These are phyloP conservation scores for Watsonalla cultraria DNA, from an alignment of 2,888 invertebrate species.

Conservation along the genomic window DNA sequence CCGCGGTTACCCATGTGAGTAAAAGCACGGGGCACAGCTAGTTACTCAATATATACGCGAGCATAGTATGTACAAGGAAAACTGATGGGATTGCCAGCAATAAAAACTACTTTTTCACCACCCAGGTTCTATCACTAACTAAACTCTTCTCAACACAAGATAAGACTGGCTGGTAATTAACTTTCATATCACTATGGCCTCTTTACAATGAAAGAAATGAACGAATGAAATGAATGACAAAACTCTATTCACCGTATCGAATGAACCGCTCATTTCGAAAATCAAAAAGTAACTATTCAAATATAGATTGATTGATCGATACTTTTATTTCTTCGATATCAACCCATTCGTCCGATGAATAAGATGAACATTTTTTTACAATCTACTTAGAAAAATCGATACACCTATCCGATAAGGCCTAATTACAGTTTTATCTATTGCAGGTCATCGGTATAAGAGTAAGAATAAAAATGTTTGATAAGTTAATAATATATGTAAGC, in stretches of 20 bases:
- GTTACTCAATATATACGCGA: too few species aligned
- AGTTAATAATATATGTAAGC: conserved; percentile 60
- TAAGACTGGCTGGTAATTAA: not conserved
- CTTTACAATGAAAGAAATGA: not conserved
- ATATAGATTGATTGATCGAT: conserved; percentile 73
- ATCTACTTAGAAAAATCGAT: conserved; percentile 71
- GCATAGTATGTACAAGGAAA: too few species aligned
- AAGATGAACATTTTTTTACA: conserved; percentile 54
- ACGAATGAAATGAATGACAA: not conserved
- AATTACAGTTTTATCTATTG: conserved; percentile 70
- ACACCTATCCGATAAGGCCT: conserved; percentile 72
- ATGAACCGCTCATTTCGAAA: conserved; percentile 37
- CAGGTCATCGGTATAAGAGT: conserved; percentile 57
- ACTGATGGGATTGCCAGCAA: too few species aligned
- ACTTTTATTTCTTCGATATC: conserved; percentile 65
- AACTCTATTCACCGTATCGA: not conserved
- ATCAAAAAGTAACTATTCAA: conserved; percentile 53
- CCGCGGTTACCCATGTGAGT: too few species aligned
- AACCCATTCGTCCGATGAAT: conserved; percentile 59
- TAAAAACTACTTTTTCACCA: too few species aligned
- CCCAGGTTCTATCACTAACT: not conserved
- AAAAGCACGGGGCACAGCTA: too few species aligned
- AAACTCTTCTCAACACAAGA: not conserved
- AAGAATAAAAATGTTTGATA: conserved; percentile 68
- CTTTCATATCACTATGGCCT: not conserved